Percentiles rank a stretch among this genome's conserved stretches.
These are phyloP conservation scores for Drosophila meridionalis DNA, from an alignment of 2,888 invertebrate species.

Conservation along the genomic window DNA sequence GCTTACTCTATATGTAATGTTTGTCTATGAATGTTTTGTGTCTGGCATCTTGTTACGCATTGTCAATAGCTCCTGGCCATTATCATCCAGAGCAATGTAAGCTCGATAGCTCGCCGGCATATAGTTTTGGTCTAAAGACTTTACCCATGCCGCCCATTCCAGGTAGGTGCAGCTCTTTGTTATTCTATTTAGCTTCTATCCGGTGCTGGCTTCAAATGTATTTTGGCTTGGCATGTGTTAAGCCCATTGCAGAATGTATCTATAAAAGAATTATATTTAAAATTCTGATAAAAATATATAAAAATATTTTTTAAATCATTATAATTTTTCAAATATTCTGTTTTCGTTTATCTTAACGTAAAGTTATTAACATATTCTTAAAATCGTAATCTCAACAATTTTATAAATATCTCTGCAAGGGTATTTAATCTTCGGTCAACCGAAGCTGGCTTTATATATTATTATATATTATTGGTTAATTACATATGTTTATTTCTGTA, in stretches of 20 bases:
- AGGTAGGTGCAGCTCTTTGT: constrained; percentile 72
- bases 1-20: constrained; percentile 28
- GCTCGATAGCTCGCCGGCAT: constrained; percentile 85
- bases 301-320: neutral
- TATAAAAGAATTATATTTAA: neutral
- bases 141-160: constrained; percentile 71
- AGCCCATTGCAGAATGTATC: constrained; percentile 8
- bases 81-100: constrained; percentile 87
- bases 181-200: neutral
- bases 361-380: neutral
- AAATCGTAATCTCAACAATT: neutral
- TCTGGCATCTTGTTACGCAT: constrained; percentile 28
- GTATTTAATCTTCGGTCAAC: constrained; percentile 7
- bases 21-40: constrained; percentile 33
- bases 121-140: constrained; percentile 87
- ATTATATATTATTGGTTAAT: neutral
- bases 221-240: constrained; percentile 8
- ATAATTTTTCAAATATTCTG: neutral
- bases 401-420: constrained; percentile 13
- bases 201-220: constrained; percentile 18
- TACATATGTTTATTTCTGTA: constrained; percentile 20
- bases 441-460: constrained; percentile 7
- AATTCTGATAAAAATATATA: neutral
- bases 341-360: neutral
- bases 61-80: constrained; percentile 86